Evolutionary conservation across 35 echinoderm and acorn worm genomes (phyloP).

Genomic region (Heliocidaris tuberculata): DNA sequence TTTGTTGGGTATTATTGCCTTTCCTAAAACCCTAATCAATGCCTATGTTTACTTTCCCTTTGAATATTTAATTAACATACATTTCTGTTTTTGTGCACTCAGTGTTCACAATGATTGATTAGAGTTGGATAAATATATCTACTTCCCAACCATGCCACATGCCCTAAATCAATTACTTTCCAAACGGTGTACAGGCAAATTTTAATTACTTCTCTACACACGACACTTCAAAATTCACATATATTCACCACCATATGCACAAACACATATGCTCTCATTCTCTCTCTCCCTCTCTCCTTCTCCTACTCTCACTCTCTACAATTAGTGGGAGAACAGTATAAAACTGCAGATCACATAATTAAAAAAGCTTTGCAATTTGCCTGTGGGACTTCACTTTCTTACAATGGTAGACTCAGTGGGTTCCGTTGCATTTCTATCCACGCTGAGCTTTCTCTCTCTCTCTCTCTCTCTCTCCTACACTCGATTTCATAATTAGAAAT

Average conservation of each 20-base stretch:
- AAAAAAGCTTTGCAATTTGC: slow-evolving; percentile 41
- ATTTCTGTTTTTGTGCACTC: slow-evolving; percentile 46
- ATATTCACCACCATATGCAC: slow-evolving; percentile 30
- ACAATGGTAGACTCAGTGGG: neutral
- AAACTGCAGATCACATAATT: slow-evolving; percentile 50
- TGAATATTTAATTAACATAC: slow-evolving; percentile 52
- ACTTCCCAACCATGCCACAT: slow-evolving; percentile 41
- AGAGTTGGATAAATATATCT: slow-evolving; percentile 44
- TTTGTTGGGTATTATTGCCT: neutral
- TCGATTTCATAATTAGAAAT: slow-evolving; percentile 41
- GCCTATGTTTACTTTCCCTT: slow-evolving; percentile 14
- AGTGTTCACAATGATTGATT: slow-evolving; percentile 33
- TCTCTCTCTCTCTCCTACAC: slow-evolving; percentile 2
- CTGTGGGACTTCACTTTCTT: slow-evolving; percentile 45
- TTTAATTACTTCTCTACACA: slow-evolving; percentile 50
- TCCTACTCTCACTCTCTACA: neutral
- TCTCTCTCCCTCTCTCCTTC: neutral
- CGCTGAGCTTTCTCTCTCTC: neutral
- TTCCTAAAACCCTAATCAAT: slow-evolving; percentile 21
- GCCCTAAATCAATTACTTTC: slow-evolving; percentile 39
- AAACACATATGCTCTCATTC: slow-evolving; percentile 16
- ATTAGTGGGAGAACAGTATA: slow-evolving; percentile 33
- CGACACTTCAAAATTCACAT: slow-evolving; percentile 26
- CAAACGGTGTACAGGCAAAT: slow-evolving; percentile 49
- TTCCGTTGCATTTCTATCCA: neutral